Base-by-base conservation (phyloP, 2,113 vertebrate species). In the Edolisoma coerulescens region DNA sequence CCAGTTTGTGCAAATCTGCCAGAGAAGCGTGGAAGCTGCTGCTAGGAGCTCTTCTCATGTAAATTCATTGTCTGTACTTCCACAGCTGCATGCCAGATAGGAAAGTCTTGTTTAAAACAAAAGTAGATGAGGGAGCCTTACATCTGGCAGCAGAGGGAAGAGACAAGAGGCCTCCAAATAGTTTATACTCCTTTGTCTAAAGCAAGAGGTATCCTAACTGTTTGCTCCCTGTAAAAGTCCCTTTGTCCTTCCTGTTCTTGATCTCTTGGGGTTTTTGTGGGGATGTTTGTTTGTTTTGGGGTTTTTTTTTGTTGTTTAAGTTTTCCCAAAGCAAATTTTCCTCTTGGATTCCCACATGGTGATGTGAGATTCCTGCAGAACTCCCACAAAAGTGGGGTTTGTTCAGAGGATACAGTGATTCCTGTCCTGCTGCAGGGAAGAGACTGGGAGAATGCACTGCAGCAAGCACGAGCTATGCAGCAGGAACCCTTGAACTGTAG, bases 1-100 rank as follows among this genome's bases (percentile, higher is more conserved):
- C 74, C 78, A 91, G 77, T 95, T 91, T 85, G 70, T 83, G 59
- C 50, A 88, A 91, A 91, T 96, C 82, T 91, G 78, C 84, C 91
- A 91, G 70, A 85, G 87, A 90, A 87, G 87, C 0, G 0, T 87
- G 70, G 94, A 95, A 89, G 84, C 42, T 84, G 49, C 79, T 92
- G 63, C 84, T 81, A 63, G 84, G 79, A 93, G 39, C 35, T 85
- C 71, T 94, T 67, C 68, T 90, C 84, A 84, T 95, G 61, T 68
- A 91, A 92, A 92, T 95, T 84, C 77, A 52, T 90, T 85, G 78
- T 79, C 63, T 73, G 33, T 49, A 16, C 30, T 80, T 65, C 84
- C 54, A 83, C 75, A 93, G 84, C 92, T 96, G 90, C 44, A 21
- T 75, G 71, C 82, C 64, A 88, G 75, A 94, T 37, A 93, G 60